A percentile compares a stretch with the other conserved stretches of the same genome.
Evolutionary conservation across 1,140 invertebrate species (phyloP).

Genomic region (Microplitis mediator): DNA sequence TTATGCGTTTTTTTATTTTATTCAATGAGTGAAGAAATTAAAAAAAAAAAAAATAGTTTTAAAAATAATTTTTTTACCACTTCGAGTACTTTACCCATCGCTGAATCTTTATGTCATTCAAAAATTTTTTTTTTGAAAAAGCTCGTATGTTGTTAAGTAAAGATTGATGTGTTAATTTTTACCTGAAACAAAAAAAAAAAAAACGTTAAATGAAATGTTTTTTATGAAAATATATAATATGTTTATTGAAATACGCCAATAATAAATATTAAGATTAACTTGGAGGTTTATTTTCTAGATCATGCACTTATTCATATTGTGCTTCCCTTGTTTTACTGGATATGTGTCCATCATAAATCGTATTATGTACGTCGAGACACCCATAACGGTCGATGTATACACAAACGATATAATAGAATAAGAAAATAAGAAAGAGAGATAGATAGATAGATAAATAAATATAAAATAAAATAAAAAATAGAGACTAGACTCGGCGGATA

Average conservation of each 20-base stretch:
- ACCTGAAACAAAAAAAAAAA: conserved; percentile 42
- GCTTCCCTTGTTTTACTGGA: conserved; percentile 10
- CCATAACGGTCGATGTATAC: background rate
- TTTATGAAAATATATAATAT: no score
- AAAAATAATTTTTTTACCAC: background rate
- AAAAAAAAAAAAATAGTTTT: no score
- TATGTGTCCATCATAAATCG: conserved; percentile 17
- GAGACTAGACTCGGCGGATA: conserved; percentile 32
- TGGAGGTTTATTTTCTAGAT: conserved; percentile 4
- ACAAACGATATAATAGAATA: conserved; percentile 1
- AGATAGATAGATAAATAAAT: background rate
- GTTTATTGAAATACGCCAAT: background rate
- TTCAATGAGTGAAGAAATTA: no score
- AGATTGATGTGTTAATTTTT: conserved; percentile 11
- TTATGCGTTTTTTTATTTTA: background rate
- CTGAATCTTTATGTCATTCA: background rate
- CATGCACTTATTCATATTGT: conserved; percentile 12
- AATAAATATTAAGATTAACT: conserved; percentile 4
- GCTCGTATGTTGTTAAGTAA: background rate
- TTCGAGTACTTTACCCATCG: background rate
- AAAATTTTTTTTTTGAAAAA: background rate
- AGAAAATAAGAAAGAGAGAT: background rate
- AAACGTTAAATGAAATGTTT: no score
- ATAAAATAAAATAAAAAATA: background rate
- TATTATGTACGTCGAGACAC: conserved; percentile 12